These are phyloP conservation scores for Alitta virens DNA, from an alignment of 2,888 invertebrate species.

Conservation along the genomic window DNA sequence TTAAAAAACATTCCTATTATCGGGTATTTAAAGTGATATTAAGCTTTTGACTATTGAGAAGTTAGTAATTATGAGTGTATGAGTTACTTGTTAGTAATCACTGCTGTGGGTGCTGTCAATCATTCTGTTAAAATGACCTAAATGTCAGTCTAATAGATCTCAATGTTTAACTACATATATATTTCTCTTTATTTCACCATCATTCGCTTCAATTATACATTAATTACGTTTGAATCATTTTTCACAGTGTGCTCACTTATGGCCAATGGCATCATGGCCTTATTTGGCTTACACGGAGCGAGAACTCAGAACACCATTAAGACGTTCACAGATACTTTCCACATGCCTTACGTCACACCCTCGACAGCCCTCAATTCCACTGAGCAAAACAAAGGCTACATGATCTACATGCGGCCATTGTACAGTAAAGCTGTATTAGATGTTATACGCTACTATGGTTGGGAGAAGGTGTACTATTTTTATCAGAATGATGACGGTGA, in stretches of 20 bases:
- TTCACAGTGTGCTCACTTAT: slow-evolving; percentile 46
- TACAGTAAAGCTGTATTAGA: slow-evolving; percentile 94
- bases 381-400: slow-evolving; percentile 33
- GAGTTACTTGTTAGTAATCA: too few relatives aligned
- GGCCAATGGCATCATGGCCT: slow-evolving; percentile 38
- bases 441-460: slow-evolving; percentile 86
- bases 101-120: too few relatives aligned
- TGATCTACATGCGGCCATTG: slow-evolving; percentile 77
- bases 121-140: too few relatives aligned
- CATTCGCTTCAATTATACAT: too few relatives aligned
- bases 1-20: too few relatives aligned
- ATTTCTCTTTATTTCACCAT: too few relatives aligned
- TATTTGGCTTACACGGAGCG: slow-evolving; percentile 42
- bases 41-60: too few relatives aligned
- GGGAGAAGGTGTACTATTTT: slow-evolving; percentile 84
- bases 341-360: slow-evolving; percentile 48
- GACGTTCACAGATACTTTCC: slow-evolving; percentile 46
- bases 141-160: too few relatives aligned
- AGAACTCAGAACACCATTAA: slow-evolving; percentile 45
- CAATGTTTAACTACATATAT: too few relatives aligned
- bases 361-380: slow-evolving; percentile 38
- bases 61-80: too few relatives aligned
- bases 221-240: too few relatives aligned
- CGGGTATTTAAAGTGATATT: too few relatives aligned
- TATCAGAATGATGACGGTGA: slow-evolving; percentile 73